Conservation (phyloP, 2,888 invertebrate species). For the Ferdinandea cuprea region DNA sequence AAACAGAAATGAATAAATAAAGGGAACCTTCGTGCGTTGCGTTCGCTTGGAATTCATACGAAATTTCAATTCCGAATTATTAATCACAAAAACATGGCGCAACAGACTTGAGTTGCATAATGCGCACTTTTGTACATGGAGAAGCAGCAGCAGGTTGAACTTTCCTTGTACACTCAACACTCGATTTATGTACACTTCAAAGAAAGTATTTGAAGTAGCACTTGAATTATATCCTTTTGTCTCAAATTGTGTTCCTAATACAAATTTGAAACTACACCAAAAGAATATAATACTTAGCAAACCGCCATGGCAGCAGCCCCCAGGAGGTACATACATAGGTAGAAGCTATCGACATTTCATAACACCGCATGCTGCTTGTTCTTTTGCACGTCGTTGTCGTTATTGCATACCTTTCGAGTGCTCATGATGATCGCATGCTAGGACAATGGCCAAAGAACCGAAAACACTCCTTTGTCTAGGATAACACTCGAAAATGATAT, state of each 20-base stretch:
- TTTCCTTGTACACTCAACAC: slow-evolving; percentile 7
- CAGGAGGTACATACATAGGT: slow-evolving; percentile 32
- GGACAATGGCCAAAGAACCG: slow-evolving; percentile 53
- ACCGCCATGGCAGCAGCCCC: slow-evolving; percentile 37
- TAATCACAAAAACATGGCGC: slow-evolving; percentile 33
- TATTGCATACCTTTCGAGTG: not conserved
- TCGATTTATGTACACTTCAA: not conserved
- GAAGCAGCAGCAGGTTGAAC: slow-evolving; percentile 16
- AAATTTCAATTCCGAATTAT: slow-evolving; percentile 10
- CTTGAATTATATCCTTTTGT: slow-evolving; percentile 66
- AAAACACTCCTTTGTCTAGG: slow-evolving; percentile 63
- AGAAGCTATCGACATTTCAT: too few relatives aligned
- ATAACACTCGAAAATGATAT: slow-evolving; percentile 55
- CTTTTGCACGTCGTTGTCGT: slow-evolving; percentile 53
- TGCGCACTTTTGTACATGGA: not conserved
- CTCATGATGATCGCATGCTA: slow-evolving; percentile 43
- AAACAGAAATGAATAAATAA: not conserved
- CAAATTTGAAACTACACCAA: slow-evolving; percentile 1
- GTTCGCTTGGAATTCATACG: not conserved
- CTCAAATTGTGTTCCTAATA: slow-evolving; percentile 45
- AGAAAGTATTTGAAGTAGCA: slow-evolving; percentile 57
- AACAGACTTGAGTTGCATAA: slow-evolving; percentile 30
- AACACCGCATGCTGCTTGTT: slow-evolving; percentile 58
- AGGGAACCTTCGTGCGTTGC: slow-evolving; percentile 36
- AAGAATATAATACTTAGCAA: slow-evolving; percentile 42